Base-by-base conservation (phyloP, 2,888 invertebrate genomes). In the Heliconius sara region DNA sequence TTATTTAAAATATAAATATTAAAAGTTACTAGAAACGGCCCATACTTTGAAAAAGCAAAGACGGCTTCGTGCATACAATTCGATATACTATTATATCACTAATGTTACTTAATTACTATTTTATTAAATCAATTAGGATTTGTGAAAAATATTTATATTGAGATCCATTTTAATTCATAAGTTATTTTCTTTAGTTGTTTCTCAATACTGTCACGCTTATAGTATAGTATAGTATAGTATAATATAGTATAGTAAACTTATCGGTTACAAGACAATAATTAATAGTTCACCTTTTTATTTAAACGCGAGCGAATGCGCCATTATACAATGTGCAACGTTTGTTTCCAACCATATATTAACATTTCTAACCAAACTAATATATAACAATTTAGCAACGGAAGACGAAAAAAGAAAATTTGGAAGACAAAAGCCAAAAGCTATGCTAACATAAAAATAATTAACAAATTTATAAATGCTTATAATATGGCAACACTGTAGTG, bases 251-350 rank as follows among this genome's bases (percentile, higher is more conserved):
- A 88, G 82, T 85, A 86, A 86, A 85, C 85, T 87, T 87, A 84
- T 85, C 86, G 80, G 71, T 80, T 85, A 91, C 94, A 95, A 95
- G 95, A 94, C 94, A 94, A 92, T 89, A 91, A 88, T 89, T 87
- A 88, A 87, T 86, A 91, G 93, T 93, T 95, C 95, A 94, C 95
- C 95, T 94, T 91, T 90, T 87, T 86, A 84, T 87, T 86, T 84
- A 87, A 90, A 90, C 89, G 88, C 93, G 93, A 92, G 90, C 91
- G 90, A 89, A 78, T 88, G 88, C 92, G 90, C 90, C 87, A 85
- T 81, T 27, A 65, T 85, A 84, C 84, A 87, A 88, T 89, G 91
- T 91, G 92, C 92, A 90, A 88, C 86, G 90, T 91, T 90, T 91
- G 90, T 90, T 89, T 88, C 89, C 84, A 78, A 83, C 78, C 77